Conservation (phyloP, 2,113 vertebrate genomes). For the Odontophorus gujanensis region DNA sequence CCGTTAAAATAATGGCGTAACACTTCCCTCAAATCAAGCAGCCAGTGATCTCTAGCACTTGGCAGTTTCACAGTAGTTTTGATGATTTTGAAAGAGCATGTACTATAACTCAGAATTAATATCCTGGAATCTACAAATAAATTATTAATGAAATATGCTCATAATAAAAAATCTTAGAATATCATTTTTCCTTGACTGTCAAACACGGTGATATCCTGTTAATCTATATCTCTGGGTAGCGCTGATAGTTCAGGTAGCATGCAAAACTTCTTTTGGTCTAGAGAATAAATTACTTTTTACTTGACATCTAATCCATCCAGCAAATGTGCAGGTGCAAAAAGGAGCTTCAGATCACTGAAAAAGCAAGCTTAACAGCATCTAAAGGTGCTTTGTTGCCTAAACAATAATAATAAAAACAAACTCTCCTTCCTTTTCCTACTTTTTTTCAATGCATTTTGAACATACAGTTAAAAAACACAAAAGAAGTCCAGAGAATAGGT, state of each 20-base stretch:
- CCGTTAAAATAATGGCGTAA: conserved; percentile 3
- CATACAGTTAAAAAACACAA: background rate
- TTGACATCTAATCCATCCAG: background rate
- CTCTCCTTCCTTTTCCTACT: background rate
- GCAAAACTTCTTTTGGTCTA: background rate
- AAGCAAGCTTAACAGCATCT: background rate
- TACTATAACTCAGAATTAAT: conserved; percentile 9
- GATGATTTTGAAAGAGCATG: background rate
- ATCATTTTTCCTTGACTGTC: background rate
- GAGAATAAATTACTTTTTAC: background rate
- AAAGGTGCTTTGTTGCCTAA: background rate
- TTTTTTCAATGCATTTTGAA: background rate
- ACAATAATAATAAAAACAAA: background rate
- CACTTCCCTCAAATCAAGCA: background rate
- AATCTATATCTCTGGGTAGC: background rate
- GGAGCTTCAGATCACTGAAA: background rate
- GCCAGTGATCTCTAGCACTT: background rate
- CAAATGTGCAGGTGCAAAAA: background rate
- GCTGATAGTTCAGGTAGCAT: background rate
- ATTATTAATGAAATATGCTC: conserved; percentile 9
- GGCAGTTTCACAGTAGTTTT: conserved; percentile 9
- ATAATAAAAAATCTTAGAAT: background rate
- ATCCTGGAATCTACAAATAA: conserved; percentile 25
- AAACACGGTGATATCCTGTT: background rate
- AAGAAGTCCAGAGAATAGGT: background rate